Conservation (phyloP, 2,888 invertebrate species). For the Clostera curtula region DNA sequence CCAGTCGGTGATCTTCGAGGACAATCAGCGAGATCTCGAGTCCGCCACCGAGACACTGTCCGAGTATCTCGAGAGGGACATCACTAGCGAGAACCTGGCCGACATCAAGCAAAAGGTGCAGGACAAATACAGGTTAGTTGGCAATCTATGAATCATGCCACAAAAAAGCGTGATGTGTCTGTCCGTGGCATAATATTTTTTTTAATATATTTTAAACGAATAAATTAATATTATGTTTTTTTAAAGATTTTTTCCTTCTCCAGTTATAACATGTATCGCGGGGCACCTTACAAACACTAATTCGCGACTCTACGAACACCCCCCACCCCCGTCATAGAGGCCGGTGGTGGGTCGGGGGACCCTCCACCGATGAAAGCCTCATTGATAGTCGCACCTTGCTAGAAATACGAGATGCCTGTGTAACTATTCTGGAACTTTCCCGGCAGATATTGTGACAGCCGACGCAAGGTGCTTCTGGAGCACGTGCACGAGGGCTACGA, state of each 20-base stretch:
- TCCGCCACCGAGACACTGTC: conserved; percentile 97
- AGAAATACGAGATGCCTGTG: no score
- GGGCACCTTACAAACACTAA: no score
- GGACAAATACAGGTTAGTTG: conserved; percentile 93
- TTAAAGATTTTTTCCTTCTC: no score
- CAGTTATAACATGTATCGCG: no score
- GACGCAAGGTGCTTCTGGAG: conserved; percentile 95
- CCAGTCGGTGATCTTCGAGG: conserved; percentile 99
- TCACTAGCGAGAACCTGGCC: conserved; percentile 96
- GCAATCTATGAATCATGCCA: no score
- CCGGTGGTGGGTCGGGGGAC: no score
- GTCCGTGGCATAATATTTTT: conserved; percentile 1
- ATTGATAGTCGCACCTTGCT: no score
- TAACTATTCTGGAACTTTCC: conserved; percentile 13
- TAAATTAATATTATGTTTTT: no score
- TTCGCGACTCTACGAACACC: no score
- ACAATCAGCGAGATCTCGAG: conserved; percentile 98
- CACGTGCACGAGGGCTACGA: conserved; percentile 99
- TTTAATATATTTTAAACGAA: not conserved
- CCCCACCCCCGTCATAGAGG: no score
- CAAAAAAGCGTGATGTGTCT: no score
- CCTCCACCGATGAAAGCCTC: no score
- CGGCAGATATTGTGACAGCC: conserved; percentile 96
- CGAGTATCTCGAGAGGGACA: conserved; percentile 98
- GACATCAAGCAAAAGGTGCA: conserved; percentile 99